phyloP scores from a whole-genome alignment of 1,140 invertebrate species.

The Cherax destructor region DNA sequence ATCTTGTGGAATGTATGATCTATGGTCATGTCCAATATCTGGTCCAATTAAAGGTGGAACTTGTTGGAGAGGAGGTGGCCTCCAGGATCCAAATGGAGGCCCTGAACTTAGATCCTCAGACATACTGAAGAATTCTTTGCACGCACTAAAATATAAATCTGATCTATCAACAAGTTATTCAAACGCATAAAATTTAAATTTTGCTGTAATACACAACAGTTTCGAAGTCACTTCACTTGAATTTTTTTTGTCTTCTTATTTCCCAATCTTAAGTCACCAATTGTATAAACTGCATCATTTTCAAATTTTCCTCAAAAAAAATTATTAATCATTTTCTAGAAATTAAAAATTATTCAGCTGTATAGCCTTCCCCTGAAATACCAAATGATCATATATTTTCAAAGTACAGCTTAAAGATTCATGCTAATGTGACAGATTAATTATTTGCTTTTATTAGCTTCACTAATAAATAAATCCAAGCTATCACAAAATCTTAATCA shows the following conservation, averaged over 20 bases:
- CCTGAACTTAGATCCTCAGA: not conserved
- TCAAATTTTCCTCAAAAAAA: no score
- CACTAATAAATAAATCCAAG: not conserved
- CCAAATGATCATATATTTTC: not conserved
- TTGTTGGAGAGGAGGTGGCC: not conserved
- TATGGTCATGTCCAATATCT: not conserved
- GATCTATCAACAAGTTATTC: not conserved
- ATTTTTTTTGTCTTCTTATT: not conserved
- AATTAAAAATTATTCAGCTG: not conserved
- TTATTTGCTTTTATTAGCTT: not conserved
- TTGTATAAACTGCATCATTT: no score
- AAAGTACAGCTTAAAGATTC: not conserved
- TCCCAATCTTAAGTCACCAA: not conserved
- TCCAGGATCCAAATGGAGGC: not conserved
- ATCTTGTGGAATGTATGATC: not conserved
- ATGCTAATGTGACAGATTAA: not conserved
- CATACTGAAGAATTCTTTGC: not conserved
- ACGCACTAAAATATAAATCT: not conserved
- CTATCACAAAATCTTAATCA: not conserved
- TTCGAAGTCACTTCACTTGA: not conserved
- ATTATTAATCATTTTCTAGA: no score
- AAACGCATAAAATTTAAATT: not conserved
- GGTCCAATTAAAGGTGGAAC: not conserved
- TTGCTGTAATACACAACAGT: not conserved
- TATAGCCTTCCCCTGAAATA: not conserved